Base-by-base conservation (phyloP, 1,140 invertebrate genomes). In the Lepidurus arcticus region DNA sequence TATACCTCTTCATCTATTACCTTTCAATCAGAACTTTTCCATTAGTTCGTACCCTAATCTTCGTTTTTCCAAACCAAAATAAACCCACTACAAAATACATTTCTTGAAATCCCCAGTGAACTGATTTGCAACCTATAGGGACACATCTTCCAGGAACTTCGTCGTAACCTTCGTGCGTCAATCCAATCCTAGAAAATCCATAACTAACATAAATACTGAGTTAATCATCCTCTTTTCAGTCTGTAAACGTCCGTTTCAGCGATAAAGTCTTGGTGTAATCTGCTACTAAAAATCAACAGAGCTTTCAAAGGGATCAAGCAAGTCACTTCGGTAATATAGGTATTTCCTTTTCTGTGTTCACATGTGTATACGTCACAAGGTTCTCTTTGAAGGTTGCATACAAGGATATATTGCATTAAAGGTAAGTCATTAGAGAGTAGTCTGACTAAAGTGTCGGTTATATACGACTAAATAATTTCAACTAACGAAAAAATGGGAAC, bases 361-460 rank as follows among this genome's bases (percentile, higher is more conserved):
- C 34, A 34, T 34, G 53, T 65, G 53, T 65, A 65, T 65, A 65
- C 53, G 13, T 65, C 53, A 65, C 53, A 65, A 13, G 2, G 53
- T 65, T 65, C 21, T 21, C 53, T 16, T 65, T 65, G 8, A 16
- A 9, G 53, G 53, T 65, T 65, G 34, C 4, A 34, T 65, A 65
- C 53, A 65, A 3, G 53, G 53, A 65, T 16, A 7, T 34, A 34
- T 34, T 34, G 34, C 34, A 34, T 16, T 9, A 1, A 65, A 65
- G 53, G 21, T 65, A 21, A 65, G 21, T 21, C 53, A 65, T 65
- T 9, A 65, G 13, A 16, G 53, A 65, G n/a, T n/a, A 65, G 53
- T 65, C 13, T 65, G 53, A 65, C 53, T 65, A 21, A 65, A 65
- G 53, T 65, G 53, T 65, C 21, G 53, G n/a, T 65, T 65, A 65